Conservation (phyloP, 1,140 invertebrate species). For the Eupeodes corollae region DNA sequence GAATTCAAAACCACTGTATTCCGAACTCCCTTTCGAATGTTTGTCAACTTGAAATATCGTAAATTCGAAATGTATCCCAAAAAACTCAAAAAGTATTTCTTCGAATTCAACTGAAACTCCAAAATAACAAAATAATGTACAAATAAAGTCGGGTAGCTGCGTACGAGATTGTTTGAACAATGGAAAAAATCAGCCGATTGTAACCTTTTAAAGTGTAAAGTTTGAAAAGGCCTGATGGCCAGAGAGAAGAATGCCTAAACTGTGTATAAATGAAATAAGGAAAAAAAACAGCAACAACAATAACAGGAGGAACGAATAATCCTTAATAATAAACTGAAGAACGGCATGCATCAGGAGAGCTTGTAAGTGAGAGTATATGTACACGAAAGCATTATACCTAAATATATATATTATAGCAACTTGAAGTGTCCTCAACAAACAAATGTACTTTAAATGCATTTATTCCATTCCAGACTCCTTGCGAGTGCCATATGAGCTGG, state of each 20-base stretch:
- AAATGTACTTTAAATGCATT: too few relatives aligned
- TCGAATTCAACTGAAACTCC: too few relatives aligned
- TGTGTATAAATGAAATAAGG: slow-evolving; percentile 21
- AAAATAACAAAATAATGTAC: too few relatives aligned
- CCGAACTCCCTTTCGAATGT: too few relatives aligned
- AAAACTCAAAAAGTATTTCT: too few relatives aligned
- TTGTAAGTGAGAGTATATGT: neutral
- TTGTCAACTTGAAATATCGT: too few relatives aligned
- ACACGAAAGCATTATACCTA: neutral
- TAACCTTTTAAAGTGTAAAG: neutral
- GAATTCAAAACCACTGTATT: too few relatives aligned
- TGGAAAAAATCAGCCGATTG: slow-evolving; percentile 7
- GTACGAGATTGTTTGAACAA: neutral
- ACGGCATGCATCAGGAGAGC: neutral
- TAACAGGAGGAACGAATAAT: neutral
- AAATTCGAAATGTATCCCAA: too few relatives aligned
- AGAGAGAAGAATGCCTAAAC: slow-evolving; percentile 17
- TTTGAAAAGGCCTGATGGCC: slow-evolving; percentile 8
- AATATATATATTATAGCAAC: neutral
- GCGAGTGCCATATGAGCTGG: too few relatives aligned
- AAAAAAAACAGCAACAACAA: slow-evolving; percentile 10
- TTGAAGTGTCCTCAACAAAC: too few relatives aligned
- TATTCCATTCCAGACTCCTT: too few relatives aligned
- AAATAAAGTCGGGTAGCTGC: too few relatives aligned
- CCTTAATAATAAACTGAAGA: neutral